Evolutionary conservation across 2,888 invertebrate species (phyloP).

Genomic region (Hedya salicella): DNA sequence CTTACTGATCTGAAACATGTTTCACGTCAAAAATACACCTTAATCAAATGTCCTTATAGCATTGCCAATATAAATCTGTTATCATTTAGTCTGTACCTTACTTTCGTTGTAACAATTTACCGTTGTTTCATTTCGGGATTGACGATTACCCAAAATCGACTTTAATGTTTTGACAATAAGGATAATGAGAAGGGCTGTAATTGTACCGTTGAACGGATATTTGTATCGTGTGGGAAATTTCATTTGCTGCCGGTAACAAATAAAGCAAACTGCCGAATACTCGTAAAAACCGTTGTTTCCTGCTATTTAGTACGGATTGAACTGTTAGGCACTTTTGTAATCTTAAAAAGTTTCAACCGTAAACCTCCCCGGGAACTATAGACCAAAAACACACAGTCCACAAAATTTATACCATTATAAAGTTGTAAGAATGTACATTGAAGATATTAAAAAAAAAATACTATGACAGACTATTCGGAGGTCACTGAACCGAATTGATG

Average conservation of each 20-base stretch:
- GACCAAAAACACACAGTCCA: too few species aligned
- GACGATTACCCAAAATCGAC: background rate
- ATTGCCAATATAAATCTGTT: background rate
- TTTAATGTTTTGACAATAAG: background rate
- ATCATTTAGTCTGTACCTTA: background rate
- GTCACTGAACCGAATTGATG: too few species aligned
- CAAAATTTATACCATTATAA: too few species aligned
- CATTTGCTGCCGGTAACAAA: constrained; percentile 15
- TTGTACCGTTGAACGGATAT: constrained; percentile 34
- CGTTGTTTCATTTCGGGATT: background rate
- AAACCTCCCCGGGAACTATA: too few species aligned
- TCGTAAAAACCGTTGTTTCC: constrained; percentile 48
- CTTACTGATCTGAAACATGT: too few species aligned
- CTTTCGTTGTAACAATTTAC: constrained; percentile 1
- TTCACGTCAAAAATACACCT: too few species aligned
- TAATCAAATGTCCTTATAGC: background rate
- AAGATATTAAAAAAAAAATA: too few species aligned
- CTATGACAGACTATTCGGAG: too few species aligned
- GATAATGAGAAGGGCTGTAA: background rate
- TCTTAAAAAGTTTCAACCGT: too few species aligned
- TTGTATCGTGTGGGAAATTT: constrained; percentile 29
- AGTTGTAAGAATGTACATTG: too few species aligned
- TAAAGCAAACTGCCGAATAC: constrained; percentile 23
- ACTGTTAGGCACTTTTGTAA: background rate
- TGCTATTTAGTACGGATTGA: constrained; percentile 21